Conservation (phyloP, 1,140 invertebrate genomes). For the Aradophagus sp. region DNA sequence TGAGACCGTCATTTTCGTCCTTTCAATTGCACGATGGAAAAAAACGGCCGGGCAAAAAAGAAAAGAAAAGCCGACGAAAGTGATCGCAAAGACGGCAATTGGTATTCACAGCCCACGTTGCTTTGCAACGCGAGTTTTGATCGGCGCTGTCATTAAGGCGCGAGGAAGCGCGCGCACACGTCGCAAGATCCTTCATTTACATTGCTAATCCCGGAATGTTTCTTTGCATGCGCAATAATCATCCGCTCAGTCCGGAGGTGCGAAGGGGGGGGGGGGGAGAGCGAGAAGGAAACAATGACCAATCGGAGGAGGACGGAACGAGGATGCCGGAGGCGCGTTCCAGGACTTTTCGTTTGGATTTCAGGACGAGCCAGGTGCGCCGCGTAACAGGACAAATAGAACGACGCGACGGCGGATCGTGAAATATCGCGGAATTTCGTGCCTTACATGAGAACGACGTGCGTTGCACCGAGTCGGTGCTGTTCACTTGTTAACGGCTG, state of each 20-base stretch:
- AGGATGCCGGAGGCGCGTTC: constrained; percentile 35
- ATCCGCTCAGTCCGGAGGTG: no score
- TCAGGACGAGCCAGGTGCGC: constrained; percentile 19
- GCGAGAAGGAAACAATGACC: no score
- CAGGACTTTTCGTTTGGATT: constrained; percentile 43
- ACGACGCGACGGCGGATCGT: constrained; percentile 11
- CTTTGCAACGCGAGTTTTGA: constrained; percentile 21
- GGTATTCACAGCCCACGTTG: neutral
- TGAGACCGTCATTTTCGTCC: no score
- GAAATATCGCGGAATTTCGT: constrained; percentile 12
- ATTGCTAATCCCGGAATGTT: constrained; percentile 35
- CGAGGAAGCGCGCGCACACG: constrained; percentile 10
- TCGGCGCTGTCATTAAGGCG: constrained; percentile 13
- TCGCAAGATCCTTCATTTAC: constrained; percentile 25
- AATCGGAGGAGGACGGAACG: no score
- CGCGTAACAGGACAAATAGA: constrained; percentile 11
- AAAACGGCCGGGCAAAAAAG: no score
- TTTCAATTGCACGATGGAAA: no score
- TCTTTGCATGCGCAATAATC: constrained; percentile 42
- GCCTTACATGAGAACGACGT: constrained; percentile 17
- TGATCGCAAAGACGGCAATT: constrained; percentile 7
- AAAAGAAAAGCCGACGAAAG: neutral
- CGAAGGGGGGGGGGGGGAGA: no score
- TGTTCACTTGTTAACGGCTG: constrained; percentile 3
- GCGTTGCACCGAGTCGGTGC: neutral